Evolutionary conservation across 2,113 vertebrate species (phyloP).

Genomic region (Malurus elegans): DNA sequence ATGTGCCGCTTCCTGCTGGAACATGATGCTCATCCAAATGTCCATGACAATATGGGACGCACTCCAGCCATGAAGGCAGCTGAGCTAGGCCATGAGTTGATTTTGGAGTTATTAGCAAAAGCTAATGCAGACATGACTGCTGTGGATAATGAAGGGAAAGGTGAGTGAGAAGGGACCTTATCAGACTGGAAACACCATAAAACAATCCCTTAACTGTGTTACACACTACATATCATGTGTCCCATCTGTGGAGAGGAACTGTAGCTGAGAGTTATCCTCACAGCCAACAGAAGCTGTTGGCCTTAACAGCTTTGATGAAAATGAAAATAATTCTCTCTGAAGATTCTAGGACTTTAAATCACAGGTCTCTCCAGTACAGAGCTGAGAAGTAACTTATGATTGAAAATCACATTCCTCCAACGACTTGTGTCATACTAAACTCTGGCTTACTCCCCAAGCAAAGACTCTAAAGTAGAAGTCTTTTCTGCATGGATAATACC

Average conservation of each 20-base stretch:
- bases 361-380: background rate
- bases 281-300: background rate
- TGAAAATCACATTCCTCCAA: background rate
- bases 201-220: background rate
- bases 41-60: conserved; percentile 81
- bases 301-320: background rate
- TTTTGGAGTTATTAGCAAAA: conserved; percentile 78
- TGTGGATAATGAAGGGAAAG: conserved; percentile 86
- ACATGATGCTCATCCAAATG: conserved; percentile 78
- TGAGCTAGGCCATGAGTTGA: conserved; percentile 80
- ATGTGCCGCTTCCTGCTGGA: conserved; percentile 84
- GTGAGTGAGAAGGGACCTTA: conserved; percentile 59
- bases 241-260: background rate
- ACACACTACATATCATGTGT: accelerated
- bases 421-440: background rate
- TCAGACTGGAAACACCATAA: background rate
- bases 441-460: background rate
- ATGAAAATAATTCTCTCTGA: background rate
- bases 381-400: background rate
- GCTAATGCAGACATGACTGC: conserved; percentile 80
- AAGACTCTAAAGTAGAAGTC: background rate
- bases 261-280: background rate
- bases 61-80: conserved; percentile 88
- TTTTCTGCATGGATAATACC: background rate
- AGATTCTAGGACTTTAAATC: background rate